These are phyloP conservation scores for Camponotus floridanus DNA, from an alignment of 1,140 invertebrate genomes.

Conservation along the genomic window DNA sequence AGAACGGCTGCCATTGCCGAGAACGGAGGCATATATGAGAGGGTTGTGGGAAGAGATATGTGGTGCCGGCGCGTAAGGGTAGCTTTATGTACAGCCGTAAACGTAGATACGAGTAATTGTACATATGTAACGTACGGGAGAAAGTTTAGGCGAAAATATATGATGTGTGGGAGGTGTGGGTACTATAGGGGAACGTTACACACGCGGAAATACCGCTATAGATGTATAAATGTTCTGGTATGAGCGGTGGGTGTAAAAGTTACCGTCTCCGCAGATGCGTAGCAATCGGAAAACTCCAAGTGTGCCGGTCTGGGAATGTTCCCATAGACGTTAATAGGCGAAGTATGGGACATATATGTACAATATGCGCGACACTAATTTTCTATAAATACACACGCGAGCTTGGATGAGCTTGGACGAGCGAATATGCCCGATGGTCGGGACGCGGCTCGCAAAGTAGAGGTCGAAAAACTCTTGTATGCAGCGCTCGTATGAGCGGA, in stretches of 20 bases:
- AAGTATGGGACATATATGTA: background rate
- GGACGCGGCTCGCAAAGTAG: conserved; percentile 60
- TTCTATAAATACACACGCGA: background rate
- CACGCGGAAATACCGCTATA: background rate
- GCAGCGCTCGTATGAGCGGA: conserved; percentile 81
- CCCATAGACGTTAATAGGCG: background rate
- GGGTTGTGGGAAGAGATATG: conserved; percentile 25
- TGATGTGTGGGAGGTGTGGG: background rate
- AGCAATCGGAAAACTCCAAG: conserved; percentile 18
- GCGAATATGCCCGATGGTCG: background rate
- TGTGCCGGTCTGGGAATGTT: background rate
- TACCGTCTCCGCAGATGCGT: conserved; percentile 28
- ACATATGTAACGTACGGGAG: conserved; percentile 27
- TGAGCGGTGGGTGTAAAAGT: background rate
- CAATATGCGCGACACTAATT: background rate
- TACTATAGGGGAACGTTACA: background rate
- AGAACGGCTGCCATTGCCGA: conserved; percentile 53
- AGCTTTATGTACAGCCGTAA: conserved; percentile 6
- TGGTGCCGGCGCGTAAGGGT: background rate
- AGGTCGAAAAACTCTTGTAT: conserved; percentile 81
- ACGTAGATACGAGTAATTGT: conserved; percentile 53
- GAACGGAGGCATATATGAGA: conserved; percentile 49
- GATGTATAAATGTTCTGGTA: conserved; percentile 36
- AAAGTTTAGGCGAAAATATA: conserved; percentile 50
- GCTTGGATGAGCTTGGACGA: background rate